Base-by-base conservation (phyloP, 1,140 invertebrate genomes). In the Drosophila sproati region DNA sequence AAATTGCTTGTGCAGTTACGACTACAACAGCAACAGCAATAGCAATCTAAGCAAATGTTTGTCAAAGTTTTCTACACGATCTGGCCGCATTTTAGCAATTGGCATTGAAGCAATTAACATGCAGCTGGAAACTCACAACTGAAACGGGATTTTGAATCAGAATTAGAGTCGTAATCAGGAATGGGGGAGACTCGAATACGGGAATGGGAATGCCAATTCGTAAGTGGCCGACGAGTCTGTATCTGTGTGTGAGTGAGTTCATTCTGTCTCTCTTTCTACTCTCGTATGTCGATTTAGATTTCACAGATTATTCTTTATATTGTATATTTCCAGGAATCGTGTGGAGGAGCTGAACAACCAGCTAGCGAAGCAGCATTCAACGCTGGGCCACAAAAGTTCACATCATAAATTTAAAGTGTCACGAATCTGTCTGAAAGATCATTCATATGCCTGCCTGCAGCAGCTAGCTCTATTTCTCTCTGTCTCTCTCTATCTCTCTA, bases 401-500 rank as follows among this genome's bases (percentile, higher is more conserved):
- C 85, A 89, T 89, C 85, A 90, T 89, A 89, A 90, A 89, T 89
- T 89, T 85, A 90, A 89, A 89, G 85, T 89, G 85, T 89, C 85
- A 89, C 85, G 85, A 89, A 85, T 90, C 85, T 89, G 85, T 89
- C 85, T 75, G 68, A 71, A 80, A 89, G 81, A 85, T 90, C 86
- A 90, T 89, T 85, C 81, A 81, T 89, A 75, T 78, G 80, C 86
- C 80, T 68, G 81, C 71, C 87, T 63, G 7, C 47, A 47, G 64
- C 64, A 47, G 41, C 56, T 43, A 32, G 41, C 54, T 59, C 39
- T 51, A 62, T 20, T 29, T 50, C 39, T 20, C 62, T n/a, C 28
- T 45, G 48, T 48, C 12, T 41, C 10, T 39, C 52, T 45, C 12
- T 37, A 37, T n/a, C 31, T 59, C 3, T 43, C 43, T 45, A n/a